phyloP scores from a whole-genome alignment of 2,797 vertebrate species.

The Ispidina lecontei region DNA sequence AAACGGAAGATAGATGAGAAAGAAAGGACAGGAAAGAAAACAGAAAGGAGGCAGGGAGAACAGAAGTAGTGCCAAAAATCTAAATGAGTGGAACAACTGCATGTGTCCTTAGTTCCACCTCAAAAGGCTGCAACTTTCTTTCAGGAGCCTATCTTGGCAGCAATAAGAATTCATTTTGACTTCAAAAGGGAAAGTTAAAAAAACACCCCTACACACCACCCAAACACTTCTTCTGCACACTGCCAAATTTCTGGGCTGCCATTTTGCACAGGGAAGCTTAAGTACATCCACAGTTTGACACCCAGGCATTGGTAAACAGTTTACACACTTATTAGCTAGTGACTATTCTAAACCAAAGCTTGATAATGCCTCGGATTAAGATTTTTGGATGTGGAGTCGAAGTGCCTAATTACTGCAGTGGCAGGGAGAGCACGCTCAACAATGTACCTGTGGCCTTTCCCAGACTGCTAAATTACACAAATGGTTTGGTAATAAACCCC shows the following conservation, averaged over 20 bases:
- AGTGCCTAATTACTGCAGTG: background rate
- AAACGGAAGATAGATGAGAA: background rate
- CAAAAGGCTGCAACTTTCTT: constrained; percentile 14
- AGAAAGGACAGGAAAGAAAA: background rate
- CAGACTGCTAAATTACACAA: background rate
- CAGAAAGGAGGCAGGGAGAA: background rate
- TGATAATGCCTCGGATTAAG: background rate
- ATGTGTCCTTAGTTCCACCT: background rate
- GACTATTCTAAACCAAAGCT: constrained; percentile 1
- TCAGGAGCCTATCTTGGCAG: background rate
- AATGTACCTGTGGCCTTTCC: background rate
- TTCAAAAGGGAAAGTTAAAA: constrained; percentile 14
- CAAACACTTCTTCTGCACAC: background rate
- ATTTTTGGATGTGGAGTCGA: background rate
- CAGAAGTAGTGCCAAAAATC: background rate
- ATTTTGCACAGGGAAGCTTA: background rate
- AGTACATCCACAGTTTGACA: background rate
- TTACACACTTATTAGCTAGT: background rate
- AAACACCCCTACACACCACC: background rate
- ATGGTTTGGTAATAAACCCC: background rate
- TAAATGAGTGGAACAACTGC: background rate
- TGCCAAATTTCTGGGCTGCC: background rate
- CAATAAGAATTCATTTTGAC: background rate
- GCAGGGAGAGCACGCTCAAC: background rate
- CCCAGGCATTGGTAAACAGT: background rate